Base-by-base conservation (phyloP, 2,113 vertebrate species). In the Ariopsis seemanni region DNA sequence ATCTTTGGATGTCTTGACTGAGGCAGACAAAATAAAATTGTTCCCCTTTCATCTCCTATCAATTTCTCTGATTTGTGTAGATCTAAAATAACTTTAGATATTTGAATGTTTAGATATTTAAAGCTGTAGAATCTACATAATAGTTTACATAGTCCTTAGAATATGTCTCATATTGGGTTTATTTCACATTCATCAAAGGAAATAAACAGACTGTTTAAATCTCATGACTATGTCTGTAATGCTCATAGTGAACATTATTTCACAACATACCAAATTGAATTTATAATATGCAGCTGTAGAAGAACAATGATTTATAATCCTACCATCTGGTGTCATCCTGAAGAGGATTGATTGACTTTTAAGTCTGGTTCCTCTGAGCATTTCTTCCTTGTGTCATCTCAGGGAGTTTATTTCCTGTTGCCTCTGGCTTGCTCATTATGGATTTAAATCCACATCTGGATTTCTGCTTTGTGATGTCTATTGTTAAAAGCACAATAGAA, bases 1-100 rank as follows among this genome's bases (percentile, higher is more conserved):
- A 91, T 91, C 90, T 92, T 93, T 93, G 91, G 91, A 78, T 80
- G 84, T 82, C 88, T 89, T 91, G 82, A 91, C 85, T 88, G 90
- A 90, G 85, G 50, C 71, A 92, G 91, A 89, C 60, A 67, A 62
- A 87, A 84, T 88, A 65, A 89, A 88, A 89, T 84, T 25, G 27
- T 86, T 30, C 71, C 48, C 15, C 74, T 93, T 92, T 93, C 88
- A 92, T 92, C 91, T 91, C 79, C 34, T 58, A 48, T 88, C 83
- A 62, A n/a, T 77, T 79, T 55, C 84, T 89, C 74, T 88, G 42
- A 82, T 69, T 86, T 85, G 2, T 91, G 57, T 6, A 25, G 22
- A 83, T 91, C 22, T 74, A 52, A 90, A 89, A 89, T 82, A 80
- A 34, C 87, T 85, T 88, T 7, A 82, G 72, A 17, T 71, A 87